Percentiles rank a stretch among this genome's conserved stretches.
These are phyloP conservation scores for Zaprionus lineosus DNA, from an alignment of 2,888 invertebrate genomes.

Conservation along the genomic window DNA sequence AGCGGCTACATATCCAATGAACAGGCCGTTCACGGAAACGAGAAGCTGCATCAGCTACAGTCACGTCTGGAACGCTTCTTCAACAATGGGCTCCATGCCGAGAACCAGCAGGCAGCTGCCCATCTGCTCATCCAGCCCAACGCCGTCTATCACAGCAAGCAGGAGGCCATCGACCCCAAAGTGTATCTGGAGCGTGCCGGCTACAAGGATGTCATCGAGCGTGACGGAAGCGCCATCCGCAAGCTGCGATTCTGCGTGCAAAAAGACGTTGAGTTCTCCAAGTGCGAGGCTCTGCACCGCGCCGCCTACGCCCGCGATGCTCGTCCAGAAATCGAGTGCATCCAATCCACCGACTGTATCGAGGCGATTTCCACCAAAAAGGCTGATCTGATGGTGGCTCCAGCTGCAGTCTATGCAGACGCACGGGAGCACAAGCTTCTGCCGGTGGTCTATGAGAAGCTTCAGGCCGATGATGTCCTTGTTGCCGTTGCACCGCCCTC, in stretches of 20 bases:
- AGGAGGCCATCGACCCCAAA: slow-evolving; percentile 83
- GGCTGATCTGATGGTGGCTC: slow-evolving; percentile 75
- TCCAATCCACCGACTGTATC: slow-evolving; percentile 84
- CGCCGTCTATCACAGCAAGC: slow-evolving; percentile 83
- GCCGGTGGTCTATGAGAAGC: slow-evolving; percentile 80
- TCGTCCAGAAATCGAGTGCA: slow-evolving; percentile 91
- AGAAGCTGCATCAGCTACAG: slow-evolving; percentile 79
- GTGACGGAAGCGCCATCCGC: slow-evolving; percentile 88
- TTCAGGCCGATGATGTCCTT: slow-evolving; percentile 67
- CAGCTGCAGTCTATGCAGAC: slow-evolving; percentile 63
- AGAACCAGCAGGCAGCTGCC: slow-evolving; percentile 78
- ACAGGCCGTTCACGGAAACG: slow-evolving; percentile 81
- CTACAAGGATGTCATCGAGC: slow-evolving; percentile 88
- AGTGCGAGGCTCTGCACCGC: slow-evolving; percentile 88
- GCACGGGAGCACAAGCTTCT: slow-evolving; percentile 70
- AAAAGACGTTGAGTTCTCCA: slow-evolving; percentile 86
- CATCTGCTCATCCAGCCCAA: slow-evolving; percentile 87
- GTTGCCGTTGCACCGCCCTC: slow-evolving; percentile 80
- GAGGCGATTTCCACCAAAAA: slow-evolving; percentile 68
- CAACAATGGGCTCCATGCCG: slow-evolving; percentile 77
- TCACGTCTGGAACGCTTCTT: slow-evolving; percentile 81
- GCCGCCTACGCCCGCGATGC: slow-evolving; percentile 91
- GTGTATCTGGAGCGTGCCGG: slow-evolving; percentile 87
- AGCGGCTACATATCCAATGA: slow-evolving; percentile 89
- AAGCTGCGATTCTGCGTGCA: slow-evolving; percentile 88